A percentile compares a stretch with the other conserved stretches of the same genome.
These are phyloP conservation scores for Mugil cephalus DNA, from an alignment of 2,113 vertebrate genomes.

Conservation along the genomic window DNA sequence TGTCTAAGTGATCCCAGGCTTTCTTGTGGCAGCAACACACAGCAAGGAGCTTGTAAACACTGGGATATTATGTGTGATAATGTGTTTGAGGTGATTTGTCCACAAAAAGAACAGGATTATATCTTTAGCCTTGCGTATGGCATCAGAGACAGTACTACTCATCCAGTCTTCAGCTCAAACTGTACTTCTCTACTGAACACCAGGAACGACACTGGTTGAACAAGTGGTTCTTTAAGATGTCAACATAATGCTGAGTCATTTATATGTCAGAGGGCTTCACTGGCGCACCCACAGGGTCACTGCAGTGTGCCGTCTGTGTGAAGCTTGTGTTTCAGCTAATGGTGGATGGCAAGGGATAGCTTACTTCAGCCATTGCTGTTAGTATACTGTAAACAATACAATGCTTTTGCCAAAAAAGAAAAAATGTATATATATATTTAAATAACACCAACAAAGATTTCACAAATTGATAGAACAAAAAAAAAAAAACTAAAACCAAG, in stretches of 20 bases:
- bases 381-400: too few species aligned
- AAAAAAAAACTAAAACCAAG: too few species aligned
- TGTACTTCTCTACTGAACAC: neutral
- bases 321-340: conserved; percentile 40
- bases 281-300: conserved; percentile 32
- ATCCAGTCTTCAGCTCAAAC: neutral
- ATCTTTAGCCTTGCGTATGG: too few species aligned
- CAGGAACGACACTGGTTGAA: neutral
- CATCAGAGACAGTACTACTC: neutral
- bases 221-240: conserved; percentile 11
- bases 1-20: too few species aligned
- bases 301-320: neutral
- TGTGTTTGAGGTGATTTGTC: too few species aligned
- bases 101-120: neutral
- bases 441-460: too few species aligned
- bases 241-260: conserved; percentile 64
- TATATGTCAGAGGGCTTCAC: neutral
- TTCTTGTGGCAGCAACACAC: neutral
- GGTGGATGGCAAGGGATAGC: neutral
- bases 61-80: neutral
- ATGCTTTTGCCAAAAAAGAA: too few species aligned
- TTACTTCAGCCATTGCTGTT: neutral
- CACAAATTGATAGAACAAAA: too few species aligned
- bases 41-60: neutral
- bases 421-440: too few species aligned